Evolutionary conservation across 1,140 invertebrate species (phyloP), one percentile per base, ranked within the genome.

Genomic region (Temnothorax nylanderi): DNA sequence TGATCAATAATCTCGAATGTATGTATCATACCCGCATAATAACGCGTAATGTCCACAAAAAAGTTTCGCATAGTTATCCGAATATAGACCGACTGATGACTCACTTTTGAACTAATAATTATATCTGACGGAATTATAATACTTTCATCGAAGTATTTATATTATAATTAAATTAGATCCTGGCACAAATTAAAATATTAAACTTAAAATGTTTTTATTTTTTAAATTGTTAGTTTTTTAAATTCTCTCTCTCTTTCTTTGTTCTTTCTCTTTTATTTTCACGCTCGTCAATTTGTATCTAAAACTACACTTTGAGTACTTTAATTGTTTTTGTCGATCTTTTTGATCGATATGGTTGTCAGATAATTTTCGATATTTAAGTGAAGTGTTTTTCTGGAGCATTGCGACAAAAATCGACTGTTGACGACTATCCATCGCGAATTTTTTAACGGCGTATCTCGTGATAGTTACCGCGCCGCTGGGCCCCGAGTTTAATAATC

Each of bases 401-500:
- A 56, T 54, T 34, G 16, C 47, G 77, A 47, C 21, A 49, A 69
- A 78, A 69, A 69, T 56, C 49, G 60, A 64, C n/a, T 34, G 47
- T 16, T 21, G n/a, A 58, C 47, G 44, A 67, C 5, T 26, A n/a
- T 32, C 4, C 47, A 32, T 75, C 34, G 44, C 72, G 54, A 60
- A 60, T 21, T 74, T 54, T 54, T 60, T 56, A 69, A 80, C 85
- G 85, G 75, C 64, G 26, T 82, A 78, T 69, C 62, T 56, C 88
- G 49, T 49, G 51, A 77, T 84, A 67, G 71, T 89, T 86, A 71
- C 71, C 54, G 65, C 82, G 74, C 90, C 87, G 74, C 89, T 77
- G 51, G 76, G 65, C 26, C 89, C 86, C 87, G 82, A 88, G 86
- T 93, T 94, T 94, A 94, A 94, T 94, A 93, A 94, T 94, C 93